Evolutionary conservation across 2,888 invertebrate genomes (phyloP).

Genomic region (Pollenia griseotomentosa): DNA sequence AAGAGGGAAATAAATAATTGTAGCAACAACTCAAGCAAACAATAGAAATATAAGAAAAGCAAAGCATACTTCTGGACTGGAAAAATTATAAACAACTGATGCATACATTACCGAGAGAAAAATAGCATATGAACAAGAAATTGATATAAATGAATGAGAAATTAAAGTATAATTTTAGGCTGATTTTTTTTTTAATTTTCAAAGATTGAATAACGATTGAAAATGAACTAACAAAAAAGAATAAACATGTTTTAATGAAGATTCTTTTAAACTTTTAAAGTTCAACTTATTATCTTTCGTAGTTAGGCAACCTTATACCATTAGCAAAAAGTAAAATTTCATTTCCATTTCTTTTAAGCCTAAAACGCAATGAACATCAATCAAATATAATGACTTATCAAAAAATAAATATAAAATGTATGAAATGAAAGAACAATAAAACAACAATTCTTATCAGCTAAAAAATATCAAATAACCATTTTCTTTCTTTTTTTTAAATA

Average conservation of each 20-base stretch:
- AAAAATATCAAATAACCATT: slow-evolving; percentile 81
- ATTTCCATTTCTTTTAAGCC: slow-evolving; percentile 27
- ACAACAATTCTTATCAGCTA: slow-evolving; percentile 79
- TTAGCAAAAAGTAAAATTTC: not conserved
- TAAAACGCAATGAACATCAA: slow-evolving; percentile 67
- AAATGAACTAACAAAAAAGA: too few relatives aligned
- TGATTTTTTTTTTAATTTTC: too few relatives aligned
- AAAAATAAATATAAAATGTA: slow-evolving; percentile 52
- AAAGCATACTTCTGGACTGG: not conserved
- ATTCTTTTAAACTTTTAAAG: not conserved
- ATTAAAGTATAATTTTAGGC: too few relatives aligned
- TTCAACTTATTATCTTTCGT: not conserved
- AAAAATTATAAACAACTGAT: too few relatives aligned
- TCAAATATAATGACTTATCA: slow-evolving; percentile 74
- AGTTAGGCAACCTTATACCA: slow-evolving; percentile 57
- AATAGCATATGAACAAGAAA: too few relatives aligned
- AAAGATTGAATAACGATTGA: too few relatives aligned
- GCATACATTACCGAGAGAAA: too few relatives aligned
- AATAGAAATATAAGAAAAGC: not conserved
- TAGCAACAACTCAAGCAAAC: slow-evolving; percentile 57
- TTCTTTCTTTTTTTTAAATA: slow-evolving; percentile 19
- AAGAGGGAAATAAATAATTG: slow-evolving; percentile 36
- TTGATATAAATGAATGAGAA: too few relatives aligned
- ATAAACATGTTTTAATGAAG: not conserved
- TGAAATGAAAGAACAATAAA: slow-evolving; percentile 60